Evolutionary conservation across 1,140 invertebrate genomes (phyloP).

Genomic region (Lucilia cuprina): DNA sequence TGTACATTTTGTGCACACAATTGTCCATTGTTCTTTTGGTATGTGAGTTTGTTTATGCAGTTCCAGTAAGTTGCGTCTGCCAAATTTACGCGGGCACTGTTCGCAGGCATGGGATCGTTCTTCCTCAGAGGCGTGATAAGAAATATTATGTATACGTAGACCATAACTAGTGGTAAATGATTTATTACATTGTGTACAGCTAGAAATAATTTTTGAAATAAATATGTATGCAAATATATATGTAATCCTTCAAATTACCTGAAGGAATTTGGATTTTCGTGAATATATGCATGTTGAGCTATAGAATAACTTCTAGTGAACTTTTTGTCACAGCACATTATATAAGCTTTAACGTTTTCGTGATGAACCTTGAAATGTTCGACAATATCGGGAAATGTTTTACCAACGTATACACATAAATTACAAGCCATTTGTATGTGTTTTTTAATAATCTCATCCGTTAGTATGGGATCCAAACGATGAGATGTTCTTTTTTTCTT

Average conservation of each 20-base stretch:
- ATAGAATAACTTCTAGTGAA: slow-evolving; percentile 51
- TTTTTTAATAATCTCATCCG: slow-evolving; percentile 53
- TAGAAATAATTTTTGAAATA: slow-evolving; percentile 15
- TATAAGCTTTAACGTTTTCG: slow-evolving; percentile 47
- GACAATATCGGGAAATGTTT: slow-evolving; percentile 52
- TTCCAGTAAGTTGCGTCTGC: slow-evolving; percentile 51
- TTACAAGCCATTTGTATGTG: slow-evolving; percentile 57
- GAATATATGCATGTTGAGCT: slow-evolving; percentile 52
- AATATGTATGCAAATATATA: not conserved
- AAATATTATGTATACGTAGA: slow-evolving; percentile 53
- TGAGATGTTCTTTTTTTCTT: slow-evolving; percentile 8
- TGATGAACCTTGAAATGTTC: slow-evolving; percentile 55
- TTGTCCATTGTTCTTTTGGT: slow-evolving; percentile 51
- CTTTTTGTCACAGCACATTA: slow-evolving; percentile 55
- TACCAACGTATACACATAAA: slow-evolving; percentile 53
- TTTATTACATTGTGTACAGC: slow-evolving; percentile 56
- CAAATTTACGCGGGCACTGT: slow-evolving; percentile 57
- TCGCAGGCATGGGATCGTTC: slow-evolving; percentile 57
- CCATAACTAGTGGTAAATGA: slow-evolving; percentile 55
- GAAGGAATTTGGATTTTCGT: slow-evolving; percentile 57
- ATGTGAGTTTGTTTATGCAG: slow-evolving; percentile 56
- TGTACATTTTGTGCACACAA: slow-evolving; percentile 52
- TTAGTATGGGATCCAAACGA: not conserved
- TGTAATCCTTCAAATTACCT: slow-evolving; percentile 42
- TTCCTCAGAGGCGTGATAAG: slow-evolving; percentile 54